phyloP scores from a whole-genome alignment of 2,113 vertebrate species.

The Gallinago paraguaiae region DNA sequence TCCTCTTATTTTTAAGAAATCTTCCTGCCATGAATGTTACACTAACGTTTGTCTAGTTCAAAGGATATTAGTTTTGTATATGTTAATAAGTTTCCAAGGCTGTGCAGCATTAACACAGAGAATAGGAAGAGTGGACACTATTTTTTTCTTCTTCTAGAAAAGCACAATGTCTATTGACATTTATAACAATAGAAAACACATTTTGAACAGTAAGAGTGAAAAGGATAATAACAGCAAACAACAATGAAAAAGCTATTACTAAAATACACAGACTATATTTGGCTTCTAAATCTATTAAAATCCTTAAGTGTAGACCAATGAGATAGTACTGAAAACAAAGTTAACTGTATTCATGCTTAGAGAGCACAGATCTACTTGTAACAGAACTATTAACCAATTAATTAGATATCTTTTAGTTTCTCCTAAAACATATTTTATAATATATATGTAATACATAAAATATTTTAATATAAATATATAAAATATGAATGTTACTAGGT shows the following conservation, averaged over 20 bases:
- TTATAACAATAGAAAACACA: constrained; percentile 17
- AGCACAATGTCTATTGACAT: neutral
- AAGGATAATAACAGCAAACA: neutral
- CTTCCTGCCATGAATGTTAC: neutral
- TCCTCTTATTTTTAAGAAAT: neutral
- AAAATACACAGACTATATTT: neutral
- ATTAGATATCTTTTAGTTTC: neutral
- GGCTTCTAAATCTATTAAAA: neutral
- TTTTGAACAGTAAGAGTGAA: neutral
- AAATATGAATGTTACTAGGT: neutral
- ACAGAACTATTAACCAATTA: neutral
- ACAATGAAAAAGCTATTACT: neutral
- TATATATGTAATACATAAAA: neutral
- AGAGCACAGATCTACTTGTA: neutral
- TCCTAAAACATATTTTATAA: neutral
- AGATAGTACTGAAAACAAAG: neutral
- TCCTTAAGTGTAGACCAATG: neutral
- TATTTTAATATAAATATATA: neutral
- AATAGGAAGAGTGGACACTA: neutral
- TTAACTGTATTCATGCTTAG: neutral
- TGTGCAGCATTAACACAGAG: neutral
- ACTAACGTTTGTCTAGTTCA: neutral
- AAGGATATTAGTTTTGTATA: constrained; percentile 23
- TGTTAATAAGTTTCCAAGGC: neutral
- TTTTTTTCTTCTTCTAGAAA: neutral